These are phyloP conservation scores for Triplophysa tibetana DNA, from an alignment of 2,113 vertebrate genomes.

Conservation along the genomic window DNA sequence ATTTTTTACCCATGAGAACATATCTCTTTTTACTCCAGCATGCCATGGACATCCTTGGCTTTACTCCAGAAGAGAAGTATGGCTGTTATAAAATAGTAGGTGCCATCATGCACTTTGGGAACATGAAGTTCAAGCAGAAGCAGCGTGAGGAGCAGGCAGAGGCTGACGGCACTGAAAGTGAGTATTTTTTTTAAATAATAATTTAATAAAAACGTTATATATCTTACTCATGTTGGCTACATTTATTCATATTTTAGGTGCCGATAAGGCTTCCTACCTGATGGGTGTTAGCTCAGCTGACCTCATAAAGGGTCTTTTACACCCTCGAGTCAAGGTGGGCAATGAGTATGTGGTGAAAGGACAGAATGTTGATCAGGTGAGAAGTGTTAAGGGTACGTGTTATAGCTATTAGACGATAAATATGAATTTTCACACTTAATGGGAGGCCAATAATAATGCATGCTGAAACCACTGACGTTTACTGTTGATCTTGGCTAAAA, in stretches of 20 bases:
- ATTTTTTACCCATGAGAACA: background rate
- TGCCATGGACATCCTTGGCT: conserved; percentile 94
- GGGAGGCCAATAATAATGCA: background rate
- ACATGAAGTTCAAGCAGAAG: conserved; percentile 98
- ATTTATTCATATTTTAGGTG: conserved; percentile 72
- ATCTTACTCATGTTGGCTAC: background rate
- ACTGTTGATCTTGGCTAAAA: conserved; percentile 41
- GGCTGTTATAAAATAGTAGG: conserved; percentile 94
- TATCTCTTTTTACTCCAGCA: conserved; percentile 69
- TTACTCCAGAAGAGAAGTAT: conserved; percentile 85
- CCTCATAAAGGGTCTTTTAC: conserved; percentile 90
- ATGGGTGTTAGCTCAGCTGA: conserved; percentile 95
- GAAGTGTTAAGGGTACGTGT: background rate
- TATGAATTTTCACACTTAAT: background rate
- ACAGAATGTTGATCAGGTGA: conserved; percentile 91
- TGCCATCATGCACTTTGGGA: conserved; percentile 93
- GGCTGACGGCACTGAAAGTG: conserved; percentile 90
- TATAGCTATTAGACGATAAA: background rate
- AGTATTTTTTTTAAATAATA: conserved; percentile 43
- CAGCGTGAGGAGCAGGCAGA: conserved; percentile 94
- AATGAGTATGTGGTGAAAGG: conserved; percentile 94
- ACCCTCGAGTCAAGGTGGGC: conserved; percentile 92
- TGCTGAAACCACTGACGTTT: conserved; percentile 23
- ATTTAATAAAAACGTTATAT: no score
- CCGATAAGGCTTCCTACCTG: conserved; percentile 92